These are phyloP conservation scores for Drosophila nr. perissopoda DNA, from an alignment of 2,888 invertebrate genomes.

Conservation along the genomic window DNA sequence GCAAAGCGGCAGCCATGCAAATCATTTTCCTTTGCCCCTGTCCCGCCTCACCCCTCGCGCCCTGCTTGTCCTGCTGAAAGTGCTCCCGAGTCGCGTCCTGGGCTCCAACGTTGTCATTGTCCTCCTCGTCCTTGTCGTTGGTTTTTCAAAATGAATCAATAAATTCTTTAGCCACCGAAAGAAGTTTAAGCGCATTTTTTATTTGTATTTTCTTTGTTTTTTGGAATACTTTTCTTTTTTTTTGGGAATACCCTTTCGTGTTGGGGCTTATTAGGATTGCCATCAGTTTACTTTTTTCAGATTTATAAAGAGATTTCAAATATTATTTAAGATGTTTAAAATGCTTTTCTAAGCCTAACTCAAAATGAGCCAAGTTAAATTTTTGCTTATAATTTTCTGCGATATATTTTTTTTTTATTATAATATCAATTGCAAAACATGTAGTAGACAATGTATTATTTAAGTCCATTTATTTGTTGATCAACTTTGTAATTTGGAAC, in stretches of 20 bases:
- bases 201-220: slow-evolving; percentile 8
- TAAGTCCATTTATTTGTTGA: background rate
- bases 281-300: background rate
- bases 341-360: no score
- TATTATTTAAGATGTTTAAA: no score
- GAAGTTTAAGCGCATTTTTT: slow-evolving; percentile 53
- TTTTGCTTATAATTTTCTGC: no score
- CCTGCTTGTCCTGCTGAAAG: background rate
- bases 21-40: slow-evolving; percentile 58
- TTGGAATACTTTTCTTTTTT: slow-evolving; percentile 5
- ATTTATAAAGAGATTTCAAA: background rate
- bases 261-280: background rate
- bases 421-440: no score
- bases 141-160: slow-evolving; percentile 66
- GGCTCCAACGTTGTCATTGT: slow-evolving; percentile 28
- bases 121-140: slow-evolving; percentile 11
- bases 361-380: no score
- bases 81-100: background rate
- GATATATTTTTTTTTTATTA: no score
- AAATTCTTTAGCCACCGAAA: slow-evolving; percentile 62
- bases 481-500: no score
- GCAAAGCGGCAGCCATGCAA: slow-evolving; percentile 58
- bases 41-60: rapidly evolving
- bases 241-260: slow-evolving; percentile 16
- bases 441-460: no score